A percentile compares a stretch with the other conserved stretches of the same genome.
These are phyloP conservation scores for Rapana venosa DNA, from an alignment of 2,888 invertebrate genomes.

Conservation along the genomic window DNA sequence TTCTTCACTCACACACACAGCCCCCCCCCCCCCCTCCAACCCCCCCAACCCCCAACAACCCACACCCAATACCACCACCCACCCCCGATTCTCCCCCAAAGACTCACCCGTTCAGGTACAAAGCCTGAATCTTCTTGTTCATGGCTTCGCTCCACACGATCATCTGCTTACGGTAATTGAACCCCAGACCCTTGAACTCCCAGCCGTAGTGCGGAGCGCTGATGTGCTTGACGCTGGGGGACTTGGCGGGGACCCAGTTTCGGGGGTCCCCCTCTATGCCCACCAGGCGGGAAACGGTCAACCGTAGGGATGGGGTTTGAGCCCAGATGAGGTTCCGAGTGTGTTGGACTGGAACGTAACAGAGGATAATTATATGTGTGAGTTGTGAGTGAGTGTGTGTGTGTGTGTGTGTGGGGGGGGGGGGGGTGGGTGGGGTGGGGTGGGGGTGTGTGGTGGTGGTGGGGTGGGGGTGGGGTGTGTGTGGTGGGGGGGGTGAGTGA, in stretches of 20 bases:
- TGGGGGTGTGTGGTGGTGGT: no score
- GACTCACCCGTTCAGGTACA: conserved; percentile 34
- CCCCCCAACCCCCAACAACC: neutral
- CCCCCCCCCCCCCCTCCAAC: neutral
- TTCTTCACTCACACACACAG: neutral
- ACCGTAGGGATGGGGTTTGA: conserved; percentile 62
- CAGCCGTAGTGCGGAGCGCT: conserved; percentile 72
- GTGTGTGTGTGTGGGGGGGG: neutral
- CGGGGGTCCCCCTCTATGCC: conserved; percentile 72
- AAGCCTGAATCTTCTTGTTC: conserved; percentile 66
- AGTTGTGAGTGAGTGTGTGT: neutral
- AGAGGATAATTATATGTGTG: neutral
- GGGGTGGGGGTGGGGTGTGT: neutral
- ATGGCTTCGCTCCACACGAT: conserved; percentile 72
- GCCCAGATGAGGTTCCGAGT: conserved; percentile 73
- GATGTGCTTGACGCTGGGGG: conserved; percentile 59
- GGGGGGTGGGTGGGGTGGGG: neutral
- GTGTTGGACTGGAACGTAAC: conserved; percentile 66
- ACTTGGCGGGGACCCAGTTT: conserved; percentile 63
- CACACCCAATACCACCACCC: neutral
- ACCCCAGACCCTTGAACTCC: conserved; percentile 72
- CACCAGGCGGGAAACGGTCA: conserved; percentile 68
- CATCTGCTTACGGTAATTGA: conserved; percentile 62
- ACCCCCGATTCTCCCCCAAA: neutral
- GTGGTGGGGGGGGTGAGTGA: neutral